Evolutionary conservation across 1,140 invertebrate species (phyloP).

Genomic region (Nylanderia fulva): DNA sequence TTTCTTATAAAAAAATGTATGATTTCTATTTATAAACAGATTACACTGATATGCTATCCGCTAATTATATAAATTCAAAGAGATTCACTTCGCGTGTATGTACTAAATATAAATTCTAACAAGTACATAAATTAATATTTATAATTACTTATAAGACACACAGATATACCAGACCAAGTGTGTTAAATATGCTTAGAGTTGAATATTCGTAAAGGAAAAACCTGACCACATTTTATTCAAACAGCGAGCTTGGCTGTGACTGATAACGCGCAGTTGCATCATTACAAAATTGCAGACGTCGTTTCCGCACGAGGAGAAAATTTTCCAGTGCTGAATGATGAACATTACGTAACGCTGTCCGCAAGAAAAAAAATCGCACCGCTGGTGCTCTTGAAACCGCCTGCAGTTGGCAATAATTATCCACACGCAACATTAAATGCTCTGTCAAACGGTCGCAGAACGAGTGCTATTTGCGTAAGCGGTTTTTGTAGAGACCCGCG

Average conservation of each 20-base stretch:
- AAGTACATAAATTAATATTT: background rate
- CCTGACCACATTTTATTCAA: slow-evolving; percentile 12
- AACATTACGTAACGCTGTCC: slow-evolving; percentile 7
- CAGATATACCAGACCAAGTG: no score
- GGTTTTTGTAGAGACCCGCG: slow-evolving; percentile 1
- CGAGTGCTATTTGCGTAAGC: background rate
- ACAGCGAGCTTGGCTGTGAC: background rate
- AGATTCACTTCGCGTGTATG: background rate
- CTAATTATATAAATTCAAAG: background rate
- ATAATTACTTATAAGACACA: background rate
- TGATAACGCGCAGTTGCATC: slow-evolving; percentile 39
- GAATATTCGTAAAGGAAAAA: slow-evolving; percentile 1
- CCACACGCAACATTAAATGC: background rate
- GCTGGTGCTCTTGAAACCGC: background rate
- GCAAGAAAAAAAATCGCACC: slow-evolving; percentile 1
- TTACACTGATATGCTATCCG: background rate
- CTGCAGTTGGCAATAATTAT: slow-evolving; percentile 28
- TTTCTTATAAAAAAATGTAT: background rate
- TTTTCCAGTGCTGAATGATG: slow-evolving; percentile 32
- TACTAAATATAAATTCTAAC: background rate
- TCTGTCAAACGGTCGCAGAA: background rate
- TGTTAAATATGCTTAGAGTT: background rate
- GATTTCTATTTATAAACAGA: background rate
- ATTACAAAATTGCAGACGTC: background rate
- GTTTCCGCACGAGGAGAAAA: slow-evolving; percentile 26